These are phyloP conservation scores for Cephalopholis sonnerati DNA, from an alignment of 2,113 vertebrate species.

Conservation along the genomic window DNA sequence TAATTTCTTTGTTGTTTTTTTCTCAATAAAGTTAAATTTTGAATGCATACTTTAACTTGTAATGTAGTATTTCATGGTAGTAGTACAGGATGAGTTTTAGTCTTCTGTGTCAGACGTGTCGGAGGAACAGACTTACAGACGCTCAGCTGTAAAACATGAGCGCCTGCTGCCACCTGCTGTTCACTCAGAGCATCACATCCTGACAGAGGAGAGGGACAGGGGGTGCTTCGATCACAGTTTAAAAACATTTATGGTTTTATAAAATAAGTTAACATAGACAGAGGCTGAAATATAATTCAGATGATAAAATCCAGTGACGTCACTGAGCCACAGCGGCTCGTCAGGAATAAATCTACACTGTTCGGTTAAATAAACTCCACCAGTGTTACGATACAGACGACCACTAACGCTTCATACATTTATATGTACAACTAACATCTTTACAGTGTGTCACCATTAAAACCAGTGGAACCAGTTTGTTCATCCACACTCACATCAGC, in stretches of 20 bases:
- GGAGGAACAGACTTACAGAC: too few species aligned
- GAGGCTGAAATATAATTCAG: background rate
- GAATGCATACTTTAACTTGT: too few species aligned
- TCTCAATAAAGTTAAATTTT: too few species aligned
- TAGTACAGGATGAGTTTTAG: too few species aligned
- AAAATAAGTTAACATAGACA: slow-evolving; percentile 3
- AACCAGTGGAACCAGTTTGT: slow-evolving; percentile 15
- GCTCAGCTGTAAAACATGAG: background rate
- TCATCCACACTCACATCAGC: background rate
- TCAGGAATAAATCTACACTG: background rate
- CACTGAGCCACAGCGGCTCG: too few species aligned
- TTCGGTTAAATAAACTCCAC: background rate
- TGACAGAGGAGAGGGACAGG: background rate
- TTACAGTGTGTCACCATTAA: slow-evolving; percentile 13
- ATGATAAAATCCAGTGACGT: background rate
- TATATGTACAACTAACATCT: background rate
- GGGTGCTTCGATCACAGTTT: background rate
- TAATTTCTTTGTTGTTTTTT: too few species aligned
- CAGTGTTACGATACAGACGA: background rate
- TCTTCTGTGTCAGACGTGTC: too few species aligned
- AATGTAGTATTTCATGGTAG: too few species aligned
- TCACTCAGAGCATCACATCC: background rate
- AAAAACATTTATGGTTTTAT: background rate
- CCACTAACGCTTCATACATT: too few species aligned
- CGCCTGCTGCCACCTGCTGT: slow-evolving; percentile 60